Base-by-base conservation (phyloP, 2,113 vertebrate species). In the Elaphurus davidianus region DNA sequence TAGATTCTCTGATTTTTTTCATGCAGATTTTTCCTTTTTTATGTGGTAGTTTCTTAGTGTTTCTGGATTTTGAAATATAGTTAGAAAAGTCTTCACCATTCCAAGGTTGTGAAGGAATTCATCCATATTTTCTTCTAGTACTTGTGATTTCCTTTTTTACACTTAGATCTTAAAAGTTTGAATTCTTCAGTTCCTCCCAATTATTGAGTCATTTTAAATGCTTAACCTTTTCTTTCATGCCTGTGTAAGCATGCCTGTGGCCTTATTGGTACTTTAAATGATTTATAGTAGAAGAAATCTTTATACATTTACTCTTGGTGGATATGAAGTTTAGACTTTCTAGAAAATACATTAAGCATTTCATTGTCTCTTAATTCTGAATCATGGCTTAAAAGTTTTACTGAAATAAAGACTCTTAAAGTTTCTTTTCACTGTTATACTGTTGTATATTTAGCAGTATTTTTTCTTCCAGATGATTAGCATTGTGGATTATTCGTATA, bases 361-460 rank as follows among this genome's bases (percentile, higher is more conserved):
- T 92, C 45, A 62, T 57, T 96, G 28, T 89, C 11, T 82, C 14
- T 60, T 86, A 78, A 91, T 93, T 94, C 25, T 47, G 81, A 74
- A 17, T 91, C 36, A 87, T 82, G 45, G 4, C 83, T 82, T 74
- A 54, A 64, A 60, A 55, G 40, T 57, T 88, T 71, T 85, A 71
- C 3, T 28, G 30, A 88, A 81, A 40, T 79, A 28, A 87, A 78
- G 83, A 67, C n/a, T 76, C 7, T 14, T 74, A 78, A 81, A 86
- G 25, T 71, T 90, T 95, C 52, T 92, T 97, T 96, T 90, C 14
- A 67, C 47, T 81, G 11, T 86, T 97, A 86, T 60, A 85, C 79
- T 64, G 1, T 83, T 54, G 5, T 76, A 6, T 93, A 50, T 90
- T 87, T 86, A 60, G 23, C 25, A 87, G 17, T 59, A 78, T 52